These are phyloP conservation scores for Toxonevra muliebris DNA, from an alignment of 2,888 invertebrate genomes.

Conservation along the genomic window DNA sequence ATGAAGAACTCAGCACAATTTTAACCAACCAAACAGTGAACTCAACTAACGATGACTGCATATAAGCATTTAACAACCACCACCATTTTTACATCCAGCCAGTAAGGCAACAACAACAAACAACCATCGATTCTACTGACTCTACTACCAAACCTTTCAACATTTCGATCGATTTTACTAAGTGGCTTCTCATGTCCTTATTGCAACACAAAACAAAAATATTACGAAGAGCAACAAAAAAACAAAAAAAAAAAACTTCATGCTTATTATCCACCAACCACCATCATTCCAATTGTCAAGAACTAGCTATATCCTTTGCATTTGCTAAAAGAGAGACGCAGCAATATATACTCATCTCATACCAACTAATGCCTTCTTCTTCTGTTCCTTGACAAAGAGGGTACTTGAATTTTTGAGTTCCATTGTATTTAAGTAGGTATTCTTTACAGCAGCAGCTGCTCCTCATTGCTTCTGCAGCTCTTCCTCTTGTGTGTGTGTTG, in stretches of 20 bases:
- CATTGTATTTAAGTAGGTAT: conserved; percentile 36
- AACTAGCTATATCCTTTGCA: background rate
- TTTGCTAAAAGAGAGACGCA: too few relatives aligned
- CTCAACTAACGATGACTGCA: conserved; percentile 29
- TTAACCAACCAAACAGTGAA: conserved; percentile 41
- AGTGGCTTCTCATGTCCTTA: conserved; percentile 65
- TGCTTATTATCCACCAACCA: conserved; percentile 18
- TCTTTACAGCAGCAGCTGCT: conserved; percentile 4
- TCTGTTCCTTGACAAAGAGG: conserved; percentile 33
- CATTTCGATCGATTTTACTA: conserved; percentile 52
- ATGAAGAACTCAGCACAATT: conserved; percentile 63
- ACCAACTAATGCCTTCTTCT: conserved; percentile 18
- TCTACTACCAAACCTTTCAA: conserved; percentile 34
- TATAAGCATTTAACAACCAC: conserved; percentile 39
- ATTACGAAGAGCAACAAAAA: conserved; percentile 30
- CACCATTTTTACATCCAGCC: conserved; percentile 17
- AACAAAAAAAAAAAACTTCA: conserved; percentile 29
- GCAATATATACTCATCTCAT: background rate
- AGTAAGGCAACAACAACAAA: conserved; percentile 24
- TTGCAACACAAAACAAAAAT: conserved; percentile 41
- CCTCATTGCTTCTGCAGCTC: conserved; percentile 21
- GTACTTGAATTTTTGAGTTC: conserved; percentile 38
- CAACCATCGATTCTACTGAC: conserved; percentile 38
- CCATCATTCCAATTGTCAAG: conserved; percentile 5
- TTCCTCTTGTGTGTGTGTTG: conserved; percentile 10